A percentile compares a stretch with the other conserved stretches of the same genome.
Evolutionary conservation across 2,797 vertebrate species (phyloP).

Genomic region (Selene dorsalis): DNA sequence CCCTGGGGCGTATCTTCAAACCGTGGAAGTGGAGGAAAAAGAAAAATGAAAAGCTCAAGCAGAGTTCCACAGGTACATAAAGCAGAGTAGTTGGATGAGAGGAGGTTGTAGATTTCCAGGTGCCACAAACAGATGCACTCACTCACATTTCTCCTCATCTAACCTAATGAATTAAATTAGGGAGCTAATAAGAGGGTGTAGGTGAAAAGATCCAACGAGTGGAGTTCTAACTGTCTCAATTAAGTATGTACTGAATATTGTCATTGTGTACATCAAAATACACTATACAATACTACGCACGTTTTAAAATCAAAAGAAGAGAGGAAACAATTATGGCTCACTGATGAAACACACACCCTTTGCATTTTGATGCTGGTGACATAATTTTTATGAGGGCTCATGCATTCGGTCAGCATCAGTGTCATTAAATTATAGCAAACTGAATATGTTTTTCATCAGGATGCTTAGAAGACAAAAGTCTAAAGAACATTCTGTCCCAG

Average conservation of each 20-base stretch:
- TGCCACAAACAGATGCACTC: conserved; percentile 4
- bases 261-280: not conserved
- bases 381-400: not conserved
- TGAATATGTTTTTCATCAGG: too few relatives aligned
- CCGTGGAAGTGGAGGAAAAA: conserved; percentile 99
- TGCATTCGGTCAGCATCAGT: not conserved
- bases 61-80: conserved; percentile 83
- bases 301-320: not conserved
- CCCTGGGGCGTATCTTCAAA: conserved; percentile 96
- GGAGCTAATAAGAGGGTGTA: conserved; percentile 27
- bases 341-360: too few relatives aligned
- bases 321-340: not conserved
- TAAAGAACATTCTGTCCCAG: too few relatives aligned
- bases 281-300: not conserved
- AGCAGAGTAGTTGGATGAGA: not conserved
- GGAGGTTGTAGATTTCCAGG: not conserved
- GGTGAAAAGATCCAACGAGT: conserved; percentile 10
- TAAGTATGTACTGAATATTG: not conserved
- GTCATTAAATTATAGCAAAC: too few relatives aligned
- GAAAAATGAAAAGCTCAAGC: conserved; percentile 96
- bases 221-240: conserved; percentile 4
- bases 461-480: too few relatives aligned
- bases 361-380: not conserved
- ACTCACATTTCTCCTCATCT: conserved; percentile 3
- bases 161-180: conserved; percentile 18